A percentile compares a stretch with the other conserved stretches of the same genome.
These are phyloP conservation scores for Drosophila aldrichi DNA, from an alignment of 2,888 invertebrate species.

Conservation along the genomic window DNA sequence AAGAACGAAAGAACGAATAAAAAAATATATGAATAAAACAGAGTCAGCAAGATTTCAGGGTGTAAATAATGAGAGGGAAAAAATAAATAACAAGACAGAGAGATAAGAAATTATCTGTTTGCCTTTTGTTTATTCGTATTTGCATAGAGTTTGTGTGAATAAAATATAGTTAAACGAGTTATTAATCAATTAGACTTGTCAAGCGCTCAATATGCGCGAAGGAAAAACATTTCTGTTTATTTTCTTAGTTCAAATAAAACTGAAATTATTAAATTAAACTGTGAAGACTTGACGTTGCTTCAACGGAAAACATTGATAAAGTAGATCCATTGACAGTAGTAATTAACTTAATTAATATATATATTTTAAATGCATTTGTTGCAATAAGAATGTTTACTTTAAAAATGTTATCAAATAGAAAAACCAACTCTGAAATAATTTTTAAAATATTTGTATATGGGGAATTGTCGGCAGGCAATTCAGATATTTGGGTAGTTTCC, in stretches of 20 bases:
- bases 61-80: constrained; percentile 15
- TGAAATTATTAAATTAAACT: not conserved
- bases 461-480: no score
- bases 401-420: no score
- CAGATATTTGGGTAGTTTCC: no score
- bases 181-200: constrained; percentile 9
- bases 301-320: not conserved
- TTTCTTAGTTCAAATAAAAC: not conserved
- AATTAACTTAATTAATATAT: not conserved
- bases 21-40: not conserved
- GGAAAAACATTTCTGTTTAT: not conserved
- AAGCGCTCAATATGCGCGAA: not conserved
- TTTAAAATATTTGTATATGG: no score
- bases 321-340: not conserved
- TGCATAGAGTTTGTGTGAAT: not conserved
- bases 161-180: not conserved
- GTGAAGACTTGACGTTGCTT: not conserved
- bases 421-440: no score
- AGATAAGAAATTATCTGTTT: constrained; percentile 7
- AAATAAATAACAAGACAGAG: not conserved
- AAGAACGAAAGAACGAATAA: no score
- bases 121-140: not conserved
- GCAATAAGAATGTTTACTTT: no score
- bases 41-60: constrained; percentile 36
- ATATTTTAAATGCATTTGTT: no score